phyloP scores from a whole-genome alignment of 2,888 invertebrate genomes.

The Schizaphis graminum region DNA sequence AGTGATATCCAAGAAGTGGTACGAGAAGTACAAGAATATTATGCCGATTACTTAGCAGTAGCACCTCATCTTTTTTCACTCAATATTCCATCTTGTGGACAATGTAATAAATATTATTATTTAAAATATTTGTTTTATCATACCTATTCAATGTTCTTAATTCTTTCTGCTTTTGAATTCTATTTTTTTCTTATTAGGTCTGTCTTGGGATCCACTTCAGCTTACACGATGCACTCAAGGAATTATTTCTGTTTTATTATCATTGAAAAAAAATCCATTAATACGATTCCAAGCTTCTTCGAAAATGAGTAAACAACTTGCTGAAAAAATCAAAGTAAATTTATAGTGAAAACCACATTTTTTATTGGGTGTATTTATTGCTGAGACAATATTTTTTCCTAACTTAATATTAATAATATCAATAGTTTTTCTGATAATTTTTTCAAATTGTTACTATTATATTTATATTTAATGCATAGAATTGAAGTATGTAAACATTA shows the following conservation, averaged over 20 bases:
- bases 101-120: constrained; percentile 72
- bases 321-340: constrained; percentile 78
- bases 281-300: constrained; percentile 92
- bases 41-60: constrained; percentile 94
- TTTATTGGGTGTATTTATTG: background rate
- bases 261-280: constrained; percentile 90
- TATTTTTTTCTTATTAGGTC: constrained; percentile 71
- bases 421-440: background rate
- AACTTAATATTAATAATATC: background rate
- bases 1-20: constrained; percentile 98
- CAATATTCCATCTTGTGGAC: constrained; percentile 80
- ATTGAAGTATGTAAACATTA: background rate
- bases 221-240: constrained; percentile 88
- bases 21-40: constrained; percentile 95
- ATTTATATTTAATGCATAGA: too few relatives aligned
- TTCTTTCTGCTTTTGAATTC: background rate
- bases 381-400: background rate
- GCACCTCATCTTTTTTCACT: constrained; percentile 92
- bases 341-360: background rate
- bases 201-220: constrained; percentile 83
- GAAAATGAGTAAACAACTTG: constrained; percentile 85
- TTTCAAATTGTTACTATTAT: background rate
- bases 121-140: constrained; percentile 13
- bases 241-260: constrained; percentile 85
- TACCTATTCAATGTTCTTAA: background rate